Base-by-base conservation (phyloP, 2,888 invertebrate genomes). In the Ecdyonurus torrentis region DNA sequence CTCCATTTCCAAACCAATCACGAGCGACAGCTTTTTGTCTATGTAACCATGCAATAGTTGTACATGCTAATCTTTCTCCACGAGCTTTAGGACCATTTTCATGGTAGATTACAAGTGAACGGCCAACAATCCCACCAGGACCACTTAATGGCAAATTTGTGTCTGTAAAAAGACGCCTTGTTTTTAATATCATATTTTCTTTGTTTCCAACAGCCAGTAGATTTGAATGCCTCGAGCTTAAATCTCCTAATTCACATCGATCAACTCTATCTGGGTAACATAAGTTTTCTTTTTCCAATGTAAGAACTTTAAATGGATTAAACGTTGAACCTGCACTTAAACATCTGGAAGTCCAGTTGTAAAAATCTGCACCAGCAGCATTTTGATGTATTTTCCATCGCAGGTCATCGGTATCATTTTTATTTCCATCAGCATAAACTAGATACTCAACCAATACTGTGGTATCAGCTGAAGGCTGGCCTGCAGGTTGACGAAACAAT, bases 1-100 rank as follows among this genome's bases (percentile, higher is more conserved):
- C 74, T 64, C 82, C 80, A 0, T 88, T 91, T 2, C 89, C 86
- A 74, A 89, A 90, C 93, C 93, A 93, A 70, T 91, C 89, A 69
- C 84, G 85, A 0, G 85, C 87, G 1, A 93, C 91, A 0, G 87
- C 91, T 75, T 92, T 92, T 64, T 89, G 82, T 5, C 88, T 81
- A 70, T 85, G 85, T 5, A 87, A 79, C 0, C 87, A 85, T 62
- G 80, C 80, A 66, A 92, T 83, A 63, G 83, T 81, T 7, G 92
- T 87, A 73, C 96, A 96, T 0, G 91, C 92, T 71, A 95, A 78
- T 66, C 94, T 77, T 74, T 93, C 91, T 18, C 94, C 94, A 67
- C 94, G 77, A 0, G 92, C 92, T 65, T 86, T 84, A 0, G 93
- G 93, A 0, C 91, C 91, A 71, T 87, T 83, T 71, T 93, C 92